Conservation (phyloP, 2,888 invertebrate species). For the Peribatodes rhomboidaria region DNA sequence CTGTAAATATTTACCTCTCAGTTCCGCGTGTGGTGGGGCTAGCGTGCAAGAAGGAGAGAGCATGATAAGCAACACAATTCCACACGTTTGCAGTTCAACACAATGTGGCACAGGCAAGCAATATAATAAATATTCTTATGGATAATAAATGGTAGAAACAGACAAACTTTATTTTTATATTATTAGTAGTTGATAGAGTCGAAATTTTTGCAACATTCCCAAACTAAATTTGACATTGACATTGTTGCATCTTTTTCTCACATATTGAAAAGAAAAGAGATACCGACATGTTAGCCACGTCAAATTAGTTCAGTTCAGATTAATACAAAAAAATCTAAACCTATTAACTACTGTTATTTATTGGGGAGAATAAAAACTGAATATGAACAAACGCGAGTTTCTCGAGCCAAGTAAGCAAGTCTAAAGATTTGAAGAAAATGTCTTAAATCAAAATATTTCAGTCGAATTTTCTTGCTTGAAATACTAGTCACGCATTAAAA, state of each 20-base stretch:
- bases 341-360: background rate
- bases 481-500: background rate
- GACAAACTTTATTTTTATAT: too few relatives aligned
- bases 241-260: too few relatives aligned
- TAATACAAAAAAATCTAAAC: background rate
- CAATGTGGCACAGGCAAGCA: constrained; percentile 36
- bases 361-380: background rate
- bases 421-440: background rate
- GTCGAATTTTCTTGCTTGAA: constrained; percentile 1
- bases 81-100: constrained; percentile 47
- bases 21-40: constrained; percentile 85
- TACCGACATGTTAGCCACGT: too few relatives aligned
- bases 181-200: too few relatives aligned
- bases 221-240: too few relatives aligned
- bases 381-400: background rate
- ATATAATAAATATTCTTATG: background rate
- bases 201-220: too few relatives aligned
- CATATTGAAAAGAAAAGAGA: too few relatives aligned
- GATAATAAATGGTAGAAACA: too few relatives aligned
- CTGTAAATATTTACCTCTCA: constrained; percentile 84
- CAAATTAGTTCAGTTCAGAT: too few relatives aligned
- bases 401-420: background rate
- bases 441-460: background rate
- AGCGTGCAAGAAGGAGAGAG: constrained; percentile 83
- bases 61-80: constrained; percentile 78